Conservation (phyloP, 2,888 invertebrate genomes). For the Caradrina kadenii region DNA sequence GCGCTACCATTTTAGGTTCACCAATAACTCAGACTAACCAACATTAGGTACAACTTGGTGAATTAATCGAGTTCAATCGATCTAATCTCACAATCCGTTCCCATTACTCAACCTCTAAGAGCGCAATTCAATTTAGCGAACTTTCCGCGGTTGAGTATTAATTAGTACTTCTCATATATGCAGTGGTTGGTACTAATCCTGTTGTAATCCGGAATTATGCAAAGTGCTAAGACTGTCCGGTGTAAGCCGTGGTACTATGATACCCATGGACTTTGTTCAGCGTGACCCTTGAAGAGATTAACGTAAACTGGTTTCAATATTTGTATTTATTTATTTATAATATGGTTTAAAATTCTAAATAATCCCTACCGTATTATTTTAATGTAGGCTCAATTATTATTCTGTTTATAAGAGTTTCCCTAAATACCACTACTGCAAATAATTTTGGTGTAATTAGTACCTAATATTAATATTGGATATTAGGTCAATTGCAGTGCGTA, state of each 20-base stretch:
- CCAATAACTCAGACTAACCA: slow-evolving; percentile 54
- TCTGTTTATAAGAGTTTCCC: slow-evolving; percentile 16
- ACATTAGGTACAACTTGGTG: slow-evolving; percentile 58
- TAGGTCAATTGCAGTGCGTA: not conserved
- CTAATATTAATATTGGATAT: slow-evolving; percentile 5
- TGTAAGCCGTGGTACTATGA: slow-evolving; percentile 82
- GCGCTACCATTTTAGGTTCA: slow-evolving; percentile 41
- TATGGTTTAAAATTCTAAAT: slow-evolving; percentile 57
- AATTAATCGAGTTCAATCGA: slow-evolving; percentile 67
- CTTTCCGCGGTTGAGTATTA: slow-evolving; percentile 72
- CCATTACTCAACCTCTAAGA: slow-evolving; percentile 58
- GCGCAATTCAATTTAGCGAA: slow-evolving; percentile 63
- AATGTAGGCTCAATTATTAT: not conserved
- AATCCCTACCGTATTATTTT: slow-evolving; percentile 5
- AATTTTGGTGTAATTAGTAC: not conserved
- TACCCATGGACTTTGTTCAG: slow-evolving; percentile 81
- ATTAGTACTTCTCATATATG: slow-evolving; percentile 76
- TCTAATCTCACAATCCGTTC: slow-evolving; percentile 64
- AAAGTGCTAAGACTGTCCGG: slow-evolving; percentile 83
- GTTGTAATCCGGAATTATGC: slow-evolving; percentile 82
- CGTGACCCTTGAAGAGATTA: slow-evolving; percentile 86
- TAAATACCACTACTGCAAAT: not conserved
- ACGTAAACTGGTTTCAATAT: slow-evolving; percentile 83
- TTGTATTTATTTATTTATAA: slow-evolving; percentile 78
- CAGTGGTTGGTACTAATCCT: slow-evolving; percentile 78